Conservation (phyloP, 2,113 vertebrate species). For the Anolis sagrei region DNA sequence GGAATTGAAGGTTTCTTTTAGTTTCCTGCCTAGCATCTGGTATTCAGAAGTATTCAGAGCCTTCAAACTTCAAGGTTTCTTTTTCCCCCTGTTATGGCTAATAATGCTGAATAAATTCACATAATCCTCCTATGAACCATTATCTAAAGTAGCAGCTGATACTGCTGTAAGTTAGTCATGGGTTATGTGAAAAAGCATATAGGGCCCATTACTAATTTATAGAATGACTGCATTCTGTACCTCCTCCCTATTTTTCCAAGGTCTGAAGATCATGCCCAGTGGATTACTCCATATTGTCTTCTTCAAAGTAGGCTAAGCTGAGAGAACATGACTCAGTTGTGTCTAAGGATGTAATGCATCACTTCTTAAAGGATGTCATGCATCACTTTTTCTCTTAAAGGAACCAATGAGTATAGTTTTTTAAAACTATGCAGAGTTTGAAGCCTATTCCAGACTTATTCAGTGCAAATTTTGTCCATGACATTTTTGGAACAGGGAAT, state of each 20-base stretch:
- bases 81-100: background rate
- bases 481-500: background rate
- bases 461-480: too few species aligned
- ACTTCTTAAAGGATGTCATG: background rate
- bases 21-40: background rate
- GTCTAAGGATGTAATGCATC: background rate
- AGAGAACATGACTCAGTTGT: background rate
- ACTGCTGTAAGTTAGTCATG: background rate
- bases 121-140: background rate
- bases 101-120: background rate
- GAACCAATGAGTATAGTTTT: too few species aligned
- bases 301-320: background rate
- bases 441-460: too few species aligned
- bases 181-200: background rate
- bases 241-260: background rate
- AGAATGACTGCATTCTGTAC: background rate
- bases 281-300: background rate
- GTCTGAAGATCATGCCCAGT: background rate
- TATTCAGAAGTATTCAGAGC: background rate
- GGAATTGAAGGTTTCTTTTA: background rate
- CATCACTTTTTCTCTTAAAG: background rate
- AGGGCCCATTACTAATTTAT: background rate
- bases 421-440: too few species aligned
- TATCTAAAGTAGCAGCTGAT: background rate
- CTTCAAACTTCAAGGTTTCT: background rate